Conservation (phyloP, 2,113 vertebrate genomes). For the Sceloporus tristichus region DNA sequence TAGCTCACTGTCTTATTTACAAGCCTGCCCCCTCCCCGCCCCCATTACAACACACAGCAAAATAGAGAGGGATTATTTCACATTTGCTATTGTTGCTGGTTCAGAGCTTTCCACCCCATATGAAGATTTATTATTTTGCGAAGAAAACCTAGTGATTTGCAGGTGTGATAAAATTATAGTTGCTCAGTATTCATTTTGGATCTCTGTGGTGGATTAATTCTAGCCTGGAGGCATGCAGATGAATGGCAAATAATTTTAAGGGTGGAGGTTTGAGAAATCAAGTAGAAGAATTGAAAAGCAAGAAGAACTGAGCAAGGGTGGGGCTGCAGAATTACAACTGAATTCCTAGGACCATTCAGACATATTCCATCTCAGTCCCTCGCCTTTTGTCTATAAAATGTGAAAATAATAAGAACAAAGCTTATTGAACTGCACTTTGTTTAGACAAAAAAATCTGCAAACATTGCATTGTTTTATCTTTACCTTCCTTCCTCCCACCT, state of each 20-base stretch:
- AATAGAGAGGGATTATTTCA: neutral
- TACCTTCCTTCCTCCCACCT: neutral
- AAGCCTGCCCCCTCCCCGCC: neutral
- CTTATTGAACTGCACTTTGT: neutral
- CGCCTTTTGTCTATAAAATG: neutral
- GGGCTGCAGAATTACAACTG: neutral
- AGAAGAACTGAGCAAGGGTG: neutral
- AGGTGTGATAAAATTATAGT: slow-evolving; percentile 8
- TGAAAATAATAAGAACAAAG: neutral
- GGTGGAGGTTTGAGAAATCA: neutral
- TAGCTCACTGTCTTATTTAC: neutral
- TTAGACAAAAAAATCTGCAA: neutral
- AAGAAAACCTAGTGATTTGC: neutral
- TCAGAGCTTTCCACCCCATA: neutral
- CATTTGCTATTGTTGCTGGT: neutral
- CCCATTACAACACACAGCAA: accelerated
- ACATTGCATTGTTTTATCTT: neutral
- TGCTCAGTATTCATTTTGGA: neutral
- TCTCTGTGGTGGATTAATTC: neutral
- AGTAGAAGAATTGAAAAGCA: neutral
- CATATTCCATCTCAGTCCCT: neutral
- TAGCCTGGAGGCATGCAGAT: neutral
- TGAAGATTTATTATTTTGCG: neutral
- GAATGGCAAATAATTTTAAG: slow-evolving; percentile 9
- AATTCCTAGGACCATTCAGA: neutral